These are phyloP conservation scores for Proterorhinus semilunaris DNA, from an alignment of 2,113 vertebrate genomes.

Conservation along the genomic window DNA sequence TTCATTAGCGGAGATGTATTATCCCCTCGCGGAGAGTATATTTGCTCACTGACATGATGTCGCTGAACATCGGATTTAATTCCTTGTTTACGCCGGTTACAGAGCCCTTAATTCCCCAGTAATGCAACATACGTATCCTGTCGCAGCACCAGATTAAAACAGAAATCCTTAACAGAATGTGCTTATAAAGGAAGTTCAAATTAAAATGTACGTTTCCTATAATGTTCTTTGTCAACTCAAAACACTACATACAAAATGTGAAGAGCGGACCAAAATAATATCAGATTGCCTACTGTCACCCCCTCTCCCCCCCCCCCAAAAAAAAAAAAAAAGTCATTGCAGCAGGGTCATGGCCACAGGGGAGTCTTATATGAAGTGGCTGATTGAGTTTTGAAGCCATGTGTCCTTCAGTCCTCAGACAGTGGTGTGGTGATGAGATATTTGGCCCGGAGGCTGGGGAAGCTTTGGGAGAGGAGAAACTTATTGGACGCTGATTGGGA, in stretches of 20 bases:
- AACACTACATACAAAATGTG: too few relatives aligned
- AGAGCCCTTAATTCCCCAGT: slow-evolving; percentile 50
- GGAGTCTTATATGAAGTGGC: slow-evolving; percentile 1
- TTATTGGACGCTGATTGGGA: slow-evolving; percentile 10
- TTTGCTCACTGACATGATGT: slow-evolving; percentile 33
- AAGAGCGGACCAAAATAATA: too few relatives aligned
- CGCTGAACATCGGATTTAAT: slow-evolving; percentile 30
- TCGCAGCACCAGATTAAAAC: slow-evolving; percentile 25
- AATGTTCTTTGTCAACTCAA: too few relatives aligned
- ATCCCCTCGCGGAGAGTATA: slow-evolving; percentile 35
- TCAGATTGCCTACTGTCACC: too few relatives aligned
- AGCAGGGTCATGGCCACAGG: not conserved
- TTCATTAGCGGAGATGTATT: slow-evolving; percentile 11
- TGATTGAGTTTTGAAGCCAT: slow-evolving; percentile 8
- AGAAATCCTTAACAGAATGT: not conserved
- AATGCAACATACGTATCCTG: slow-evolving; percentile 27
- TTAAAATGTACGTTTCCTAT: not conserved
- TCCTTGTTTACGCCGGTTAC: slow-evolving; percentile 32
- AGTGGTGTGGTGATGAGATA: slow-evolving; percentile 6
- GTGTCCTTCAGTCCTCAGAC: slow-evolving; percentile 1
- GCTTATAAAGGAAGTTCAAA: not conserved
- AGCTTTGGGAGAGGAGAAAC: not conserved
- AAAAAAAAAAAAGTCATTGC: not conserved
- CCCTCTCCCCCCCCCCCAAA: not conserved
- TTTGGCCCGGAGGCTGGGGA: not conserved